Evolutionary conservation across 2,888 invertebrate species (phyloP).

Genomic region (Lingula anatina): DNA sequence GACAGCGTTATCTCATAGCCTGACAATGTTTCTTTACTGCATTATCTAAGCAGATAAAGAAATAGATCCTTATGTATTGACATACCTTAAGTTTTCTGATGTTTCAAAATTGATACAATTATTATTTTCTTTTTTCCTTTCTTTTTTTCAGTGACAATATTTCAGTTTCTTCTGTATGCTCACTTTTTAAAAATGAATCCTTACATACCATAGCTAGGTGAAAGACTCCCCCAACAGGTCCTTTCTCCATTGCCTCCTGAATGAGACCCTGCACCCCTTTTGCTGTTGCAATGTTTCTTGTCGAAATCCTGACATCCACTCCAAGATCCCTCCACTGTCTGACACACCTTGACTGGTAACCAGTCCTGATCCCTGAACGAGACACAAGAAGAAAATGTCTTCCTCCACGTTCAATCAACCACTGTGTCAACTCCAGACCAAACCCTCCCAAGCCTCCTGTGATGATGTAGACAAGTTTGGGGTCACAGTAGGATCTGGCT

Average conservation of each 20-base stretch:
- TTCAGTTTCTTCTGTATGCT: too few relatives aligned
- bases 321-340: constrained; percentile 60
- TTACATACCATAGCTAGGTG: constrained; percentile 74
- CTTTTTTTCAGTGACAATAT: too few relatives aligned
- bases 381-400: constrained; percentile 79
- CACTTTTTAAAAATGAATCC: too few relatives aligned
- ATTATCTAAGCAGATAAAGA: too few relatives aligned
- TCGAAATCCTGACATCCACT: constrained; percentile 65
- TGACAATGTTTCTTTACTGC: too few relatives aligned
- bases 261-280: constrained; percentile 69
- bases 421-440: constrained; percentile 74
- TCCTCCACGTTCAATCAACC: constrained; percentile 77
- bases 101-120: too few relatives aligned
- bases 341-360: constrained; percentile 85
- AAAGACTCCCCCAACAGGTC: constrained; percentile 81
- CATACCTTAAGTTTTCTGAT: too few relatives aligned
- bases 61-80: too few relatives aligned
- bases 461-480: constrained; percentile 56
- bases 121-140: too few relatives aligned
- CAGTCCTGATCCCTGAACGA: constrained; percentile 76
- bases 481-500: constrained; percentile 72
- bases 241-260: constrained; percentile 60
- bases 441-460: constrained; percentile 93
- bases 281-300: constrained; percentile 66
- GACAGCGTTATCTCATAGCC: too few relatives aligned